These are phyloP conservation scores for Acanthis flammea DNA, from an alignment of 2,797 vertebrate genomes.

Conservation along the genomic window DNA sequence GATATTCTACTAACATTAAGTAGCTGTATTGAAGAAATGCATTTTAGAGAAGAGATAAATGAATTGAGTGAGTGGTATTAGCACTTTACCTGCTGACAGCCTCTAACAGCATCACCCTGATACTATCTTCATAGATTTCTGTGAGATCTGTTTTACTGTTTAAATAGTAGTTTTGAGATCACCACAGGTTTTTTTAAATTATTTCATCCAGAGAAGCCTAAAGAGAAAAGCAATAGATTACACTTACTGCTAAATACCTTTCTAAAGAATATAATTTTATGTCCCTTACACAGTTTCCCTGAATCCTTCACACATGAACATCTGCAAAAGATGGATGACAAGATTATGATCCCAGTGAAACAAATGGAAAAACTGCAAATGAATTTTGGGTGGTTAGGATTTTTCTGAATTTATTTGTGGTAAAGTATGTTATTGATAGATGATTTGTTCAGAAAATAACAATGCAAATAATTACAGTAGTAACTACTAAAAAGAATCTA, in stretches of 20 bases:
- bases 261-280: background rate
- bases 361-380: background rate
- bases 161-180: conserved; percentile 63
- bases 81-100: conserved; percentile 78
- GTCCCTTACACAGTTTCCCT: background rate
- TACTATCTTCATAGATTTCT: conserved; percentile 58
- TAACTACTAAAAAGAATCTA: background rate
- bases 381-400: background rate
- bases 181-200: too few species aligned
- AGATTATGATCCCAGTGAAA: background rate
- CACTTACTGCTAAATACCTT: background rate
- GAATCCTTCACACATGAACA: background rate
- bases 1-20: background rate
- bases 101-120: conserved; percentile 59
- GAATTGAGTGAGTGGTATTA: background rate
- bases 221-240: conserved; percentile 21
- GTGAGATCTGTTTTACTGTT: conserved; percentile 70
- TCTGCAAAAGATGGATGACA: background rate
- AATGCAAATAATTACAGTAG: background rate
- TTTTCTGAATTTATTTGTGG: background rate
- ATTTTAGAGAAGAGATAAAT: background rate
- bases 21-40: background rate
- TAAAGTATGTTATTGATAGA: background rate
- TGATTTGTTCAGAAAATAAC: background rate
- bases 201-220: conserved; percentile 42